These are phyloP conservation scores for Magallana gigas DNA, from an alignment of 1,140 invertebrate species.

Conservation along the genomic window DNA sequence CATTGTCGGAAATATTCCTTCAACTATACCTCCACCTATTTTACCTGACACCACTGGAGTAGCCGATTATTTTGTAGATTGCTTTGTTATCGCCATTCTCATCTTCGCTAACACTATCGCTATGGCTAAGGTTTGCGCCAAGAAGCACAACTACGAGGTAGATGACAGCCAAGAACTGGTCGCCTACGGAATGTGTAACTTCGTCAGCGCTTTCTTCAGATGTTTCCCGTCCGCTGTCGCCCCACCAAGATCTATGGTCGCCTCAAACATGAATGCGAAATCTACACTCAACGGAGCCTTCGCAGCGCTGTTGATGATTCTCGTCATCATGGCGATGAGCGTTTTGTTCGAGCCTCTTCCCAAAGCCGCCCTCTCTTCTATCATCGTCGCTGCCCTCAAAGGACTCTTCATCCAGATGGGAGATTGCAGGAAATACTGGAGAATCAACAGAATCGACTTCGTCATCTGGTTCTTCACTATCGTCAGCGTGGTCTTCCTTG, in stretches of 20 bases:
- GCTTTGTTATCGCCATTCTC: constrained; percentile 77
- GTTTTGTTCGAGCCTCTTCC: constrained; percentile 77
- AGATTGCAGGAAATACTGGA: constrained; percentile 74
- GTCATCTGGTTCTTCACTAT: constrained; percentile 77
- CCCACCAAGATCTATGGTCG: constrained; percentile 88
- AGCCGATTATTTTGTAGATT: constrained; percentile 71
- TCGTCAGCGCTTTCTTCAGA: constrained; percentile 80
- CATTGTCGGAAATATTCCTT: constrained; percentile 80
- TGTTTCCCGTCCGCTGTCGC: constrained; percentile 87
- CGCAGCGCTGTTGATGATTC: constrained; percentile 78
- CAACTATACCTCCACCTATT: constrained; percentile 73
- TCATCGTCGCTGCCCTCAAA: constrained; percentile 76
- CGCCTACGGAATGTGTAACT: constrained; percentile 80
- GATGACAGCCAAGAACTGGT: constrained; percentile 81
- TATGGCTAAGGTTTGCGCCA: constrained; percentile 80
- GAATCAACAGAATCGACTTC: constrained; percentile 76
- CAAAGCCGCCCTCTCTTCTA: constrained; percentile 77
- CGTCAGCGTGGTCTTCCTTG: constrained; percentile 72
- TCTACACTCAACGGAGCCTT: constrained; percentile 76
- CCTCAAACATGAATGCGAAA: constrained; percentile 71
- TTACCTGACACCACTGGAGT: constrained; percentile 67
- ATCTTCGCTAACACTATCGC: constrained; percentile 80
- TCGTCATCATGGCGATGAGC: constrained; percentile 80
- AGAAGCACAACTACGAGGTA: constrained; percentile 79
- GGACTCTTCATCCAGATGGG: constrained; percentile 74